phyloP scores from a whole-genome alignment of 2,797 vertebrate species.

The Pantherophis alleghaniensis region DNA sequence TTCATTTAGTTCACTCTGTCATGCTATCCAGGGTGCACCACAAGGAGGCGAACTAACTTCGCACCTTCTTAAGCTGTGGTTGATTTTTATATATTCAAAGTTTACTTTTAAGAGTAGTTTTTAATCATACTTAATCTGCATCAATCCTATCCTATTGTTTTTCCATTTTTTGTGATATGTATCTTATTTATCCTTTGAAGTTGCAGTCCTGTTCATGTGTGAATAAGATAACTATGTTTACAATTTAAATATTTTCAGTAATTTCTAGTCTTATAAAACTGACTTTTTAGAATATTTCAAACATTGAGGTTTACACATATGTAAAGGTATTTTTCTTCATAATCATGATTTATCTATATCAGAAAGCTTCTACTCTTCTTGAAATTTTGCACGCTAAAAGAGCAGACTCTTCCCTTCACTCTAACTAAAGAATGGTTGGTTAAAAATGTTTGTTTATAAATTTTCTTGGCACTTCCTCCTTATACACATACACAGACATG shows the following conservation, averaged over 20 bases:
- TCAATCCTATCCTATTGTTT: not conserved
- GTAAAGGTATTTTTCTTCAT: not conserved
- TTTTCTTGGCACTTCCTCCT: not conserved
- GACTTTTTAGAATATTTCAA: not conserved
- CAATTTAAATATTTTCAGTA: not conserved
- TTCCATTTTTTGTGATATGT: not conserved
- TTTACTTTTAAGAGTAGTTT: not conserved
- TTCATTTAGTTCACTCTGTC: not conserved
- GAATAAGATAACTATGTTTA: not conserved
- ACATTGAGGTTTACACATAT: not conserved
- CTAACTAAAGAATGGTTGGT: not conserved
- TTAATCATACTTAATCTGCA: not conserved
- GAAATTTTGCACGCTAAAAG: not conserved
- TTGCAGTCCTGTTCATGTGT: not conserved
- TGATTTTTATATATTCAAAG: not conserved
- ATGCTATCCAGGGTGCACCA: not conserved
- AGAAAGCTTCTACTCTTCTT: not conserved
- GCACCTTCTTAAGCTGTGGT: not conserved
- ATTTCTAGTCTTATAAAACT: not conserved
- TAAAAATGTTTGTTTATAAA: not conserved
- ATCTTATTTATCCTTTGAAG: not conserved
- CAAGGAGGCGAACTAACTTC: not conserved
- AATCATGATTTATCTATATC: not conserved
- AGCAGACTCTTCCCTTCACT: not conserved
- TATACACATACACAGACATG: not conserved